Percentiles rank a stretch among this genome's conserved stretches.
Conservation (phyloP, 2,888 invertebrate species). For the Eristalis arbustorum region DNA sequence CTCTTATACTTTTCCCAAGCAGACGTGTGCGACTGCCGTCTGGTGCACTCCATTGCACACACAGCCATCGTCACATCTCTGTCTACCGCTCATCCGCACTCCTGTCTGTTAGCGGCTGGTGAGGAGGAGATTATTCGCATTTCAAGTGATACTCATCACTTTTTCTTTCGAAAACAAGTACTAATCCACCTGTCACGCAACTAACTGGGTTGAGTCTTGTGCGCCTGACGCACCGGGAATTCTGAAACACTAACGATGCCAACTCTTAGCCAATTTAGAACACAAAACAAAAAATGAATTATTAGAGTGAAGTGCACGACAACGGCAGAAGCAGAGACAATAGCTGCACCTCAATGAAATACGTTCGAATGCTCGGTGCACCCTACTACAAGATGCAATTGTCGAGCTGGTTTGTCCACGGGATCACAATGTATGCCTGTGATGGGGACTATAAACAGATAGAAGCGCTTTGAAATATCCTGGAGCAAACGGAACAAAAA, state of each 20-base stretch:
- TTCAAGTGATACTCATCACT: slow-evolving; percentile 60
- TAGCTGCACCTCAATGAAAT: slow-evolving; percentile 49
- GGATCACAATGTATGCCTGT: slow-evolving; percentile 28
- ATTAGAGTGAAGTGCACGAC: background rate
- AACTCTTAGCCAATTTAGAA: slow-evolving; percentile 49
- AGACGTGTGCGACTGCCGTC: slow-evolving; percentile 30
- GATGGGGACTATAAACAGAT: slow-evolving; percentile 34
- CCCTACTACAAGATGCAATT: slow-evolving; percentile 38
- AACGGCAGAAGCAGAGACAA: background rate
- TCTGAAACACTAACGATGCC: background rate
- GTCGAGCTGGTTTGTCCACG: slow-evolving; percentile 43
- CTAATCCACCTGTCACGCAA: slow-evolving; percentile 47
- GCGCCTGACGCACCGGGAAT: background rate
- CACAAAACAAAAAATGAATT: slow-evolving; percentile 10
- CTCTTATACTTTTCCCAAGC: slow-evolving; percentile 36
- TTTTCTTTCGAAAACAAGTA: slow-evolving; percentile 56
- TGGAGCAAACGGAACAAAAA: background rate
- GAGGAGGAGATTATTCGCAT: slow-evolving; percentile 52
- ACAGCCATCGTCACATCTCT: background rate
- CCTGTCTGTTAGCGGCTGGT: slow-evolving; percentile 14
- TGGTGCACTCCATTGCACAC: slow-evolving; percentile 36
- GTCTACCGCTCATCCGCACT: background rate
- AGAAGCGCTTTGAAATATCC: background rate
- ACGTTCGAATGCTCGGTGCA: slow-evolving; percentile 13
- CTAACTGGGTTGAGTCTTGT: slow-evolving; percentile 41